Evolutionary conservation across 1,140 invertebrate species (phyloP), one percentile per base, ranked within the genome.

Genomic region (Polypedilum pembai): DNA sequence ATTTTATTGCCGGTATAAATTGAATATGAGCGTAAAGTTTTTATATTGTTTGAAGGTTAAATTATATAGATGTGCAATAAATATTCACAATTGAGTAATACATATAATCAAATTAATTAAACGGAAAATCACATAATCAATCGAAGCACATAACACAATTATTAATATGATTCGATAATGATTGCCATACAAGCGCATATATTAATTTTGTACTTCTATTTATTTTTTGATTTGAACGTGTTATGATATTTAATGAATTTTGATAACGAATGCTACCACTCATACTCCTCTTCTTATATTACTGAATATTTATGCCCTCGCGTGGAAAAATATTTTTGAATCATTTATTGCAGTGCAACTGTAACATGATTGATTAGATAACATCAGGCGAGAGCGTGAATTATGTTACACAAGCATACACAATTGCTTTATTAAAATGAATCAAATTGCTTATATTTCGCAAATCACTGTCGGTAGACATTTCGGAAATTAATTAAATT

Each of bases 211-310:
- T 56, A n/a, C 45, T 56, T 56, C n/a, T 56, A n/a, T 56, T n/a
- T 56, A 15, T 56, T 56, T 56, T 56, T 15, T 56, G 12, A 56
- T 56, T 56, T 56, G 45, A 15, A 56, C 45, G 15, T n/a, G 45
- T n/a, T 56, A 56, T 56, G n/a, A n/a, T 56, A 56, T 56, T 56
- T 56, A 56, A 56, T 56, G 45, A 56, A 56, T 56, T 56, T 56
- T 56, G 45, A 56, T 56, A 56, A 56, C 45, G n/a, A 56, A 56
- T 56, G 12, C 12, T n/a, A 3, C 45, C 45, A 56, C 8, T 56
- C 45, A 56, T 56, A 56, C 45, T 33, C 24, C 24, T 33, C 24
- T 33, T 33, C 24, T 33, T 33, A 5, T 5, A 33, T 33, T 33
- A 33, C 24, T 33, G 24, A 33, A 33, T 33, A 33, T 33, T 33